Conservation (phyloP, 30 jellyfish, hydroid and myxozoan species). For the Haliclystus octoradiatus region DNA sequence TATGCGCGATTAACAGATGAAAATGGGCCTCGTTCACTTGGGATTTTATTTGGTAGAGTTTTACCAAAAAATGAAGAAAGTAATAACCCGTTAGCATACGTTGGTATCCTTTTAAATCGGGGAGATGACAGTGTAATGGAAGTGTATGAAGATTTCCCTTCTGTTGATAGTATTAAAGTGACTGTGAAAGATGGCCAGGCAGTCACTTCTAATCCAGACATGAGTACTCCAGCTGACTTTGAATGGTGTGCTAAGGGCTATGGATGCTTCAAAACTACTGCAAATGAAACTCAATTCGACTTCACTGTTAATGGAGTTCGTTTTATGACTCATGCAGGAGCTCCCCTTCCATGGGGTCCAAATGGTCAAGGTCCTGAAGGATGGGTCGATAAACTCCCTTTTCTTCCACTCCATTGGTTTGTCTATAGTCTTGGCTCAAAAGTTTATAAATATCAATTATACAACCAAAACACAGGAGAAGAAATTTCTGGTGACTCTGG, state of each 20-base stretch:
- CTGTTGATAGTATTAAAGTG: background rate
- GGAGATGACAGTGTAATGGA: background rate
- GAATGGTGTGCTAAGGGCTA: slow-evolving; percentile 5
- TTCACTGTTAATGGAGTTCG: background rate
- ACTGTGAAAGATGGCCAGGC: background rate
- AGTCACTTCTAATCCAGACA: slow-evolving; percentile 8
- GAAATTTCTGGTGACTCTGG: background rate
- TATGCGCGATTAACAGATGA: slow-evolving; percentile 14
- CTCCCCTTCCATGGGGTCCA: slow-evolving; percentile 13
- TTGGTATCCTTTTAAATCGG: background rate
- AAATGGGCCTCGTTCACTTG: background rate
- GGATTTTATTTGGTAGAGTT: slow-evolving; percentile 11
- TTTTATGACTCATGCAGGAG: slow-evolving; percentile 1
- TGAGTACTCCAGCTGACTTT: slow-evolving; percentile 5
- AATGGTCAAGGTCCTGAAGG: slow-evolving; percentile 18
- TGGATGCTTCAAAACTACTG: slow-evolving; percentile 5
- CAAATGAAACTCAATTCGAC: background rate
- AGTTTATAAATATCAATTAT: background rate
- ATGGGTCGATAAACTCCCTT: slow-evolving; percentile 6
- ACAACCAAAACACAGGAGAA: background rate
- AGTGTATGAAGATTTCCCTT: background rate
- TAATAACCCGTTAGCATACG: background rate
- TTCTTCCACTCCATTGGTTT: slow-evolving; percentile 15
- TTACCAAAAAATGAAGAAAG: background rate
- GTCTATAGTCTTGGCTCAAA: slow-evolving; percentile 12